phyloP scores from a whole-genome alignment of 2,797 vertebrate species.

The Eospalax fontanierii region DNA sequence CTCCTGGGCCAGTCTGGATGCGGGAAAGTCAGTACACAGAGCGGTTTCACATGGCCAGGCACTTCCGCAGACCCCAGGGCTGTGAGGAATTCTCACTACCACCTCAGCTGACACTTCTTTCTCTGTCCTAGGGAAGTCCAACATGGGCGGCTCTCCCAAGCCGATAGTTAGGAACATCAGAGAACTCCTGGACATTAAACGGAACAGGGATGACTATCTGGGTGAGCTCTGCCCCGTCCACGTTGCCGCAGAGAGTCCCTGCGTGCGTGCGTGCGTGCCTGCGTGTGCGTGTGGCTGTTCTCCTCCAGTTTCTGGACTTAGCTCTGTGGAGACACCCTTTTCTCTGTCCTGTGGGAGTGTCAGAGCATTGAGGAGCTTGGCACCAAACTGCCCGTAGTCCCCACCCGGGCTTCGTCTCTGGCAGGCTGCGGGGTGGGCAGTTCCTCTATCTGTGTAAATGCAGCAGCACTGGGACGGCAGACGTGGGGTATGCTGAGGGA shows the following conservation, averaged over 20 bases:
- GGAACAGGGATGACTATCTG: constrained; percentile 88
- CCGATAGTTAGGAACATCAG: constrained; percentile 87
- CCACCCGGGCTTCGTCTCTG: background rate
- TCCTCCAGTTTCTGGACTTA: background rate
- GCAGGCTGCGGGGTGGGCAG: background rate
- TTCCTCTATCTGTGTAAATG: background rate
- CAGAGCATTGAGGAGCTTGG: background rate
- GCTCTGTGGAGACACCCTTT: background rate
- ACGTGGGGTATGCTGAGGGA: background rate
- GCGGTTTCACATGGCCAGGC: background rate
- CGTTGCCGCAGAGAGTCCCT: background rate
- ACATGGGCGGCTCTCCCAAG: constrained; percentile 89
- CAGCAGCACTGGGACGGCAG: rapidly evolving
- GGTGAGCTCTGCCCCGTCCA: constrained; percentile 85
- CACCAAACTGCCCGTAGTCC: background rate
- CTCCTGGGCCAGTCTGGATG: background rate
- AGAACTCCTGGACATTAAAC: constrained; percentile 83
- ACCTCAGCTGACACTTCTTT: background rate
- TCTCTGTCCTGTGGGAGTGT: background rate
- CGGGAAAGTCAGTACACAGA: background rate
- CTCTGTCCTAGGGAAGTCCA: constrained; percentile 90
- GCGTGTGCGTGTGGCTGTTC: no score
- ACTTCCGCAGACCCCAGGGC: background rate
- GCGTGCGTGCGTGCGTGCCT: no score
- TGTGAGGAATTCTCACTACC: no score